Evolutionary conservation across 2,888 invertebrate genomes (phyloP), one percentile per base, ranked within the genome.

Genomic region (Acrobasis suavella): DNA sequence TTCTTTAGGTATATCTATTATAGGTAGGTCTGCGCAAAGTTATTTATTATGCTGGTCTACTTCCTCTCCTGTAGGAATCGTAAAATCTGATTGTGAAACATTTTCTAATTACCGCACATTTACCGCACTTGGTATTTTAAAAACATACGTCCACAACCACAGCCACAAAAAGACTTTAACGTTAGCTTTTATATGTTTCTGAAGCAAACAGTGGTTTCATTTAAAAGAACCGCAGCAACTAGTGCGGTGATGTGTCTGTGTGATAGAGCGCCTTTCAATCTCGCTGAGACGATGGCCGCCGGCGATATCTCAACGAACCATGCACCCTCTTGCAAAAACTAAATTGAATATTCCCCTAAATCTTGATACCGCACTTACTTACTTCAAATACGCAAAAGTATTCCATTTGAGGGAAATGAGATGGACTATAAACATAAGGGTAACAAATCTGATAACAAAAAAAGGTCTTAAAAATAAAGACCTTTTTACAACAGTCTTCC

Each of bases 251-350:
- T 72, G 70, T 71, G 71, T 72, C 73, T 77, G 74, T 77, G 74
- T 76, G 78, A 80, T 78, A 76, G 66, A 67, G 72, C 66, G 72
- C 74, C 74, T 76, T 74, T 75, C 78, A 76, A 81, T 82, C 78
- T 75, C 74, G 72, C 71, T 71, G 70, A 73, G 71, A 69, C 70
- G 81, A 81, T 81, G 77, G 73, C 71, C 69, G 66, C 67, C 66
- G 69, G 67, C 64, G 80, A 80, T 82, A 83, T 72, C 73, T 72
- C 70, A 70, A 75, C 75, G 77, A 77, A 77, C 70, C 66, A 64
- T 83, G 80, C 83, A 82, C 83, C 81, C 84, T 80, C 81, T 73
- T 75, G 75, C 74, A 80, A 80, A 81, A 82, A 82, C 80, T 77
- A 83, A 83, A 83, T 83, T 82, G 81, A 83, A 83, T 79, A 78